Base-by-base conservation (phyloP, 2,888 invertebrate genomes). In the Acrobasis consociella region DNA sequence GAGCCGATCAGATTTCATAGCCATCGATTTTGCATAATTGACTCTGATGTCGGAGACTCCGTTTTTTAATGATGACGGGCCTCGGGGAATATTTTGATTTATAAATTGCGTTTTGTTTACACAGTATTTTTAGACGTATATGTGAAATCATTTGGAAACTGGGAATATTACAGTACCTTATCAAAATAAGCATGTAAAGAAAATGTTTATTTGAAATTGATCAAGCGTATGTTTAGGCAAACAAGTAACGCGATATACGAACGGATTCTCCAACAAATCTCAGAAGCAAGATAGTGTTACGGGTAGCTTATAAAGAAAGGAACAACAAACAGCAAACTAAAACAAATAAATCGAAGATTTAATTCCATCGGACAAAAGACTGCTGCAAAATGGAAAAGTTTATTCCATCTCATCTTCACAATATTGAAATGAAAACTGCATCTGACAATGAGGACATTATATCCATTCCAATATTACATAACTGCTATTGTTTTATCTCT, bases 11-110 rank as follows among this genome's bases (percentile, higher is more conserved):
- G 58, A 62, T 67, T 70, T 67, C 69, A 67, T 62, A 67, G 65
- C 68, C 66, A 65, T 63, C 67, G 62, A 63, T 68, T 66, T 60
- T 65, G 52, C 62, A 55, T 62, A 64, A 65, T 67, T 67, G 63
- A 58, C 64, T 62, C 22, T 51, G 16, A 61, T 52, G 58, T 64
- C 37, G 59, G 58, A 51, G 50, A 58, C 38, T 53, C 59, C 56
- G 39, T 55, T 56, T 56, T 59, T 49, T 50, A 49, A 59, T 37
- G 59, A n/a, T 49, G 10, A 9, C 55, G 15, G 9, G 16, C 42
- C 56, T 42, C 3, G 7, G 42, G 56, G 52, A 11, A n/a, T 52
- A 31, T 38, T 49, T 59, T 59, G 31, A 31, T 31, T 49, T 59
- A 9, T 22, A 9, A 49, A 9, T 15, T 15, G 3, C 10, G 31